Evolutionary conservation across 2,113 vertebrate species (phyloP).

Genomic region (Zosterops hypoxanthus): DNA sequence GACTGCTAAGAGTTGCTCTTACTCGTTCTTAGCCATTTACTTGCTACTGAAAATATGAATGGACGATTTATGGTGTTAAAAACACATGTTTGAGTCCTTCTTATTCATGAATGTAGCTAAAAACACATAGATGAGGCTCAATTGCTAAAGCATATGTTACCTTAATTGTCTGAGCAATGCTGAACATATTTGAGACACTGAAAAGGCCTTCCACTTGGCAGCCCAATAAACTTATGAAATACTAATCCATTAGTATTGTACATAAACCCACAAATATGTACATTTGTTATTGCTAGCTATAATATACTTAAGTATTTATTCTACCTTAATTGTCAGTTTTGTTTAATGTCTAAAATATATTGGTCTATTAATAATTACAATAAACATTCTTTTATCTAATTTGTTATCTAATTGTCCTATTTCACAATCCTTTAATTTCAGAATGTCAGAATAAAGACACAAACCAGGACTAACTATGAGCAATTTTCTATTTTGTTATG

Average conservation of each 20-base stretch:
- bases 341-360: not conserved
- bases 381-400: not conserved
- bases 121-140: not conserved
- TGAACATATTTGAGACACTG: not conserved
- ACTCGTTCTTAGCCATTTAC: not conserved
- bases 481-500: not conserved
- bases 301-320: not conserved
- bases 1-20: not conserved
- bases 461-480: not conserved
- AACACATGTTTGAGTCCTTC: not conserved
- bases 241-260: not conserved
- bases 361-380: not conserved
- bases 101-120: not conserved
- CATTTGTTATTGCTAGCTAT: not conserved
- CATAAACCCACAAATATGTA: not conserved
- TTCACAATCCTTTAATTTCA: not conserved
- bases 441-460: not conserved
- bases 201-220: not conserved
- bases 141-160: not conserved
- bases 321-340: not conserved
- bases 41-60: not conserved
- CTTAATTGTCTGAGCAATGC: not conserved
- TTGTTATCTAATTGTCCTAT: not conserved
- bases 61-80: not conserved
- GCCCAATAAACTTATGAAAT: not conserved